Base-by-base conservation (phyloP, 2,888 invertebrate species). In the Tortricodes alternella region DNA sequence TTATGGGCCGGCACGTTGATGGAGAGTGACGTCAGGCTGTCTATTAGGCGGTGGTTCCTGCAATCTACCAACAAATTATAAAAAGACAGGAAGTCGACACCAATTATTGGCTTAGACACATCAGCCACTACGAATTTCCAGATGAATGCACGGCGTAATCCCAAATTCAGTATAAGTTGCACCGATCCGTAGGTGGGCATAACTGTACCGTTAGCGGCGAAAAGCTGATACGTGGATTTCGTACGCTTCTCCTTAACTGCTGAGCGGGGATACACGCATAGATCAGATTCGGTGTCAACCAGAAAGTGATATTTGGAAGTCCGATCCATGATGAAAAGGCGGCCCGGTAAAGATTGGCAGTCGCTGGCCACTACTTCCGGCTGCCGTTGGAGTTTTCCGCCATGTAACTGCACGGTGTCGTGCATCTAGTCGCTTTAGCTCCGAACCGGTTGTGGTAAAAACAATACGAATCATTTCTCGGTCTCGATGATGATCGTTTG, bases 301-400 rank as follows among this genome's bases (percentile, higher is more conserved):
- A n/a, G n/a, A 21, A 21, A 21, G 6, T 21, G 3, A 4, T 4
- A 6, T n/a, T 29, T 29, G 11, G 29, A n/a, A 3, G 5, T 29
- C 5, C 9, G 9, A 8, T n/a, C 29, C 9, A n/a, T 6, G 21
- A 21, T 6, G 21, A 21, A 21, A 6, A 21, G 21, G 21, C 21
- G 21, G 21, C 21, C 29, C 3, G 29, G 29, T 8, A 29, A 4
- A 3, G 29, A 3, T 2, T 29, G 29, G 29, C 29, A 29, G 29
- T 29, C 38, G 37, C 19, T n/a, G 37, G 37, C 37, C 37, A 21
- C 39, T 11, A 39, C 21, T n/a, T n/a, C n/a, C n/a, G n/a, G n/a
- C n/a, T n/a, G n/a, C n/a, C n/a, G n/a, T n/a, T n/a, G n/a, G n/a
- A 18, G 39, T 39, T 39, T 39, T 19, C 39, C 39, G 39, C 19